Evolutionary conservation across 1,140 invertebrate genomes (phyloP).

Genomic region (Carposina sasakii): DNA sequence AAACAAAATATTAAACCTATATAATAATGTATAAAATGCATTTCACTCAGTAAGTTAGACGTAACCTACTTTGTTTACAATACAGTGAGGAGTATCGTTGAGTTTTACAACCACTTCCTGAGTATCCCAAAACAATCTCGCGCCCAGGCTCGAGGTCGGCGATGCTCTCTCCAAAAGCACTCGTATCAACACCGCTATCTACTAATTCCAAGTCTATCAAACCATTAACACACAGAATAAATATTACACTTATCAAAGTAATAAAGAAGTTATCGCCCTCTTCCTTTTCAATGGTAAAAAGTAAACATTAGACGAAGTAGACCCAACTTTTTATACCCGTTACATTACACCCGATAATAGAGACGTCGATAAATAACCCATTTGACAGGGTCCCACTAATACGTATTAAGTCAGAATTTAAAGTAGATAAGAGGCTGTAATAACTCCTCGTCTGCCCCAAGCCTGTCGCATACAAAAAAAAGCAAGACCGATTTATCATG

Average conservation of each 20-base stretch:
- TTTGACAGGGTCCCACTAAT: slow-evolving; percentile 31
- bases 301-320: slow-evolving; percentile 17
- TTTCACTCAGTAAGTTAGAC: slow-evolving; percentile 67
- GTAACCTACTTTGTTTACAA: slow-evolving; percentile 65
- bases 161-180: too few species aligned
- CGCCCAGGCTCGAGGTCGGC: too few species aligned
- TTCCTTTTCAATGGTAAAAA: slow-evolving; percentile 41
- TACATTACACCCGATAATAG: slow-evolving; percentile 4
- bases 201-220: too few species aligned
- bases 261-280: slow-evolving; percentile 37
- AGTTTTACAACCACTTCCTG: slow-evolving; percentile 63
- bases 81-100: slow-evolving; percentile 59
- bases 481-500: slow-evolving; percentile 65
- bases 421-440: slow-evolving; percentile 42
- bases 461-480: slow-evolving; percentile 55
- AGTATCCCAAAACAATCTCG: slow-evolving; percentile 35
- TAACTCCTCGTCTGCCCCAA: slow-evolving; percentile 57
- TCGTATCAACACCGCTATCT: too few species aligned
- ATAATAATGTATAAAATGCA: slow-evolving; percentile 70
- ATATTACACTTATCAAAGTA: slow-evolving; percentile 22
- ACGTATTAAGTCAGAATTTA: slow-evolving; percentile 43
- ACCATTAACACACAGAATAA: too few species aligned
- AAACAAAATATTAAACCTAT: slow-evolving; percentile 65
- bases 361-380: slow-evolving; percentile 30
- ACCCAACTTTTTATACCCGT: slow-evolving; percentile 6